phyloP scores from a whole-genome alignment of 2,888 invertebrate species.

The Coremacera marginata region DNA sequence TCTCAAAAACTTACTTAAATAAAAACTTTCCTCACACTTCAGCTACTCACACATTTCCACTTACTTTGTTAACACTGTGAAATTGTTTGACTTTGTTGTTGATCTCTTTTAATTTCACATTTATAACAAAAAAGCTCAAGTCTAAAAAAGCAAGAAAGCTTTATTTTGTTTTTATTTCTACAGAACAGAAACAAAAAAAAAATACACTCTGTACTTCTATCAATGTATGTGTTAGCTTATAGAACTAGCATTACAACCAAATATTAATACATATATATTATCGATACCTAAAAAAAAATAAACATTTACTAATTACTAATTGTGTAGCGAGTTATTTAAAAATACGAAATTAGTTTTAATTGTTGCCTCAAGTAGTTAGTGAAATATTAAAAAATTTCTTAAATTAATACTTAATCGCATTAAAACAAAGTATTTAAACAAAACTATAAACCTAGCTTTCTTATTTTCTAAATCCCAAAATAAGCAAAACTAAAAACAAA shows the following conservation, averaged over 20 bases:
- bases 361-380: conserved; percentile 47
- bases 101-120: neutral
- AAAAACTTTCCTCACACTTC: neutral
- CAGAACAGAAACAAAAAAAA: neutral
- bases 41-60: neutral
- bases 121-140: neutral
- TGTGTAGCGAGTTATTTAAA: conserved; percentile 44
- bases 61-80: neutral
- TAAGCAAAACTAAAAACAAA: neutral
- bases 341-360: conserved; percentile 41
- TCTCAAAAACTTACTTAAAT: neutral
- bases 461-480: neutral
- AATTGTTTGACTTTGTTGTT: conserved; percentile 2
- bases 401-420: conserved; percentile 11
- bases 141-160: neutral
- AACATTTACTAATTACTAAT: too few relatives aligned
- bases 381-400: conserved; percentile 13
- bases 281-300: conserved; percentile 7
- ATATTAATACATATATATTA: neutral
- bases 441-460: neutral
- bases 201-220: conserved; percentile 19
- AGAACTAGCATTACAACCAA: conserved; percentile 31
- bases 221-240: conserved; percentile 35
- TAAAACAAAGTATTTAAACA: conserved; percentile 18
- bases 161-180: conserved; percentile 28